Evolutionary conservation across 2,888 invertebrate genomes (phyloP), one percentile per base, ranked within the genome.

Genomic region (Neria commutata): DNA sequence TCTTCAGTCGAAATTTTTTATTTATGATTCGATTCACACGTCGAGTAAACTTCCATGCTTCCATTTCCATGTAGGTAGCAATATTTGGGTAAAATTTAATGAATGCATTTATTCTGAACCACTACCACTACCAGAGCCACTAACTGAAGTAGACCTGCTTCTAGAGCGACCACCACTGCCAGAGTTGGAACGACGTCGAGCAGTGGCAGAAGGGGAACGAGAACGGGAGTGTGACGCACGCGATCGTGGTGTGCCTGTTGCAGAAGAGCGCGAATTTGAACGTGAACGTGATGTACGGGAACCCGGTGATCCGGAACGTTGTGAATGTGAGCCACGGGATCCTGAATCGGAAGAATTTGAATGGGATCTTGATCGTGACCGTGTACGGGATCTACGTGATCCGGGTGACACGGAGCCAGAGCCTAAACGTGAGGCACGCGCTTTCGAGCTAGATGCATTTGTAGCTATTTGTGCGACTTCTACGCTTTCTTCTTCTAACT

Each of bases 131-230:
- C 29, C 81, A 1, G 84, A 83, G 2, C 82, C 80, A 51, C 80
- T 80, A n/a, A 74, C 80, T 16, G 81, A 76, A 48, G 74, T 76
- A 4, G 75, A 75, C 2, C 51, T 56, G 37, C 50, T 56, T 23
- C 52, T 74, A 3, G 76, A 75, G 3, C 76, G 74, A 26, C 73
- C 76, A 2, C 69, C 72, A 2, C 78, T 69, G 0, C 70, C 75
- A 61, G 71, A 76, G 21, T 75, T 64, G 4, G 76, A 80, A 40
- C 77, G 61, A 8, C 78, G 78, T 0, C 80, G 80, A 66, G 83
- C 78, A 1, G 84, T 83, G 1, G 72, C 73, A 1, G 82, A 80
- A 2, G 67, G 65, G 1, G 78, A 75, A n/a, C 73, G 69, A 1
- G 77, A 76, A 5, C 72, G 73, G 2, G 72, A 73, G 5, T 69